Evolutionary conservation across 2,888 invertebrate species (phyloP).

Genomic region (Cantharis nigra): DNA sequence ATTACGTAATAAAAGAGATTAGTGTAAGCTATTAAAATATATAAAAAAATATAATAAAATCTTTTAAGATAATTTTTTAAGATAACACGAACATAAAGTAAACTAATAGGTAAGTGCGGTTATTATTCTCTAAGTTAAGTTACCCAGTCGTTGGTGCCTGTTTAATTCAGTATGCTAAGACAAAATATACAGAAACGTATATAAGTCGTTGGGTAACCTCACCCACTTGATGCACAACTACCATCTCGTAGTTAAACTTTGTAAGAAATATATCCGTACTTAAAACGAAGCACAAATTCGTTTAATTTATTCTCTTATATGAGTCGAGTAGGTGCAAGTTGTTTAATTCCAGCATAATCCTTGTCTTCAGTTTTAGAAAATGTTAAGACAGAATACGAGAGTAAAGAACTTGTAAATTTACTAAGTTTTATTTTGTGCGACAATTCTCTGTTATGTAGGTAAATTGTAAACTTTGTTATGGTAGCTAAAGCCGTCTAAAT

Average conservation of each 20-base stretch:
- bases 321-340: conserved; percentile 36
- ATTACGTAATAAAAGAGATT: neutral
- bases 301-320: conserved; percentile 43
- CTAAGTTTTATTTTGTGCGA: conserved; percentile 9
- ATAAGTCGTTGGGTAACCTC: conserved; percentile 22
- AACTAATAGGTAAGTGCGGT: conserved; percentile 38
- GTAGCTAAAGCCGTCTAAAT: conserved; percentile 14
- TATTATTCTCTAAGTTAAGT: conserved; percentile 40
- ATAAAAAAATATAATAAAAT: neutral
- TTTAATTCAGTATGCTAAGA: conserved; percentile 33
- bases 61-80: conserved; percentile 28
- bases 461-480: conserved; percentile 21
- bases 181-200: conserved; percentile 15
- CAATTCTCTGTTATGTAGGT: conserved; percentile 10
- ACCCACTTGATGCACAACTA: conserved; percentile 31
- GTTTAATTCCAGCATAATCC: conserved; percentile 38
- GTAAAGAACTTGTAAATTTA: conserved; percentile 11
- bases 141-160: conserved; percentile 21
- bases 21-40: neutral
- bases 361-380: conserved; percentile 30
- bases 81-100: conserved; percentile 37
- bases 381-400: conserved; percentile 2
- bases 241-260: conserved; percentile 34
- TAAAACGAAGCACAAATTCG: conserved; percentile 36
- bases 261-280: conserved; percentile 40